Evolutionary conservation across 1,140 invertebrate species (phyloP).

Genomic region (Phocides pigmalion): DNA sequence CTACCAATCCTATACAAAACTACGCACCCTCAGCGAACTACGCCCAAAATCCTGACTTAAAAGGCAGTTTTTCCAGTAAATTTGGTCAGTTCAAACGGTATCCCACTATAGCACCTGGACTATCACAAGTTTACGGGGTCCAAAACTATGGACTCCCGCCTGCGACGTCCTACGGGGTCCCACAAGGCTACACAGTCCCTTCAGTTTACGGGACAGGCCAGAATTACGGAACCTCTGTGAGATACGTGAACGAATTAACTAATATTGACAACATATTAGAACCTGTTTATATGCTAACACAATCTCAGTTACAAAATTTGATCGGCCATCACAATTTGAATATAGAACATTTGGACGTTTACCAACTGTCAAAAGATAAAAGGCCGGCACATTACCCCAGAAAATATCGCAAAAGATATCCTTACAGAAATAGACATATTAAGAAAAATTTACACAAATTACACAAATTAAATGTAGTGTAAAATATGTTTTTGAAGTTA

Average conservation of each 20-base stretch:
- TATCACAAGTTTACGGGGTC: constrained; percentile 34
- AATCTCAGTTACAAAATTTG: constrained; percentile 63
- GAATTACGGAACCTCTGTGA: constrained; percentile 36
- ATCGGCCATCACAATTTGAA: constrained; percentile 67
- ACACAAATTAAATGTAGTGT: constrained; percentile 39
- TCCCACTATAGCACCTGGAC: constrained; percentile 33
- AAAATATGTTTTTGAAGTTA: too few species aligned
- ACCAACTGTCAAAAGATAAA: constrained; percentile 52
- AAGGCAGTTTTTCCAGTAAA: constrained; percentile 50
- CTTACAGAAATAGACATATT: constrained; percentile 46
- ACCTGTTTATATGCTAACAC: constrained; percentile 67
- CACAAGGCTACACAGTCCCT: constrained; percentile 25
- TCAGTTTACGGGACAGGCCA: constrained; percentile 7
- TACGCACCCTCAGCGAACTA: constrained; percentile 41
- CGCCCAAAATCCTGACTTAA: constrained; percentile 41
- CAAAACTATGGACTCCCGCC: constrained; percentile 34
- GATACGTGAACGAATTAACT: constrained; percentile 34
- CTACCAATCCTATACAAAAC: constrained; percentile 36
- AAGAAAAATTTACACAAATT: constrained; percentile 61
- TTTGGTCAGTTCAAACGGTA: constrained; percentile 42
- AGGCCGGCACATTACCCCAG: constrained; percentile 40
- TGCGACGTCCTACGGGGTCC: constrained; percentile 46
- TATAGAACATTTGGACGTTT: constrained; percentile 70
- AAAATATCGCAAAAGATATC: constrained; percentile 53
- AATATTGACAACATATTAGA: constrained; percentile 46